These are phyloP conservation scores for Poicephalus gulielmi DNA, from an alignment of 2,113 vertebrate genomes.

Conservation along the genomic window DNA sequence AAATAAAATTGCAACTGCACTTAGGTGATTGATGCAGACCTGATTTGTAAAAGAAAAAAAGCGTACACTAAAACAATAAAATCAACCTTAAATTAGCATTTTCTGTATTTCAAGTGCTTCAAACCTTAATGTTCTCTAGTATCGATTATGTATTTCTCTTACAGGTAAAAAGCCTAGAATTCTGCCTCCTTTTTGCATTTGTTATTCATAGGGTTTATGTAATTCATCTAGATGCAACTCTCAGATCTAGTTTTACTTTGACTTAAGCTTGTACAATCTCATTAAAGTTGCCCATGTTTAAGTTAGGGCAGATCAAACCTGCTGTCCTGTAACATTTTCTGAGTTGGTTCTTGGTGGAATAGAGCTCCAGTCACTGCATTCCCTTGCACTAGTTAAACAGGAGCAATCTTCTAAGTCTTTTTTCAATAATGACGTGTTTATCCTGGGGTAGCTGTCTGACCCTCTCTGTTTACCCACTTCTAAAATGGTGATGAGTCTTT, in stretches of 20 bases:
- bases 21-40: background rate
- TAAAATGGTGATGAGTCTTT: background rate
- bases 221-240: background rate
- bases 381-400: background rate
- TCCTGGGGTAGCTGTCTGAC: background rate
- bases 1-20: background rate
- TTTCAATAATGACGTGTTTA: background rate
- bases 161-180: background rate
- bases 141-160: background rate
- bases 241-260: background rate
- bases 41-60: background rate
- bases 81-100: background rate
- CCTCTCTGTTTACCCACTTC: background rate
- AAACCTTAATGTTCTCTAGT: background rate
- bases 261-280: background rate
- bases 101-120: background rate
- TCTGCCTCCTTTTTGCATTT: background rate
- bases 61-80: background rate
- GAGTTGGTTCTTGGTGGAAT: background rate
- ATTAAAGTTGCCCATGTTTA: accelerated
- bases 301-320: background rate
- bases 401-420: background rate
- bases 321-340: background rate
- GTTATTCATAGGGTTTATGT: background rate
- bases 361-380: background rate